phyloP scores from a whole-genome alignment of 2,113 vertebrate species.

The Dipodomys merriami region DNA sequence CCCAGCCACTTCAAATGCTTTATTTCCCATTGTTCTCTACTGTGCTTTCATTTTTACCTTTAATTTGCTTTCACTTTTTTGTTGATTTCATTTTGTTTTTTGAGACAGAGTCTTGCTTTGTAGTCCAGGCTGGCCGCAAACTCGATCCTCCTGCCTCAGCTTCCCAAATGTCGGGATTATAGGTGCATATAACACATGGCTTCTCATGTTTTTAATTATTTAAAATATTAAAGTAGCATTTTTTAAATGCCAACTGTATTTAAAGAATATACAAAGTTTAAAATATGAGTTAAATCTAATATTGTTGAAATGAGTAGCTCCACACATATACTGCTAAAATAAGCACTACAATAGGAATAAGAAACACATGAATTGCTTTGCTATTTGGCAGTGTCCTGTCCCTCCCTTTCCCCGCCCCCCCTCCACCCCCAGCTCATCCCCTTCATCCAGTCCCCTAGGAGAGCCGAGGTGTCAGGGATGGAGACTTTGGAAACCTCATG shows the following conservation, averaged over 20 bases:
- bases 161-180: neutral
- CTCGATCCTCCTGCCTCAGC: neutral
- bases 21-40: neutral
- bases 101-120: neutral
- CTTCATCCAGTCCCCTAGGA: neutral
- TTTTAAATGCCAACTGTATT: constrained; percentile 37
- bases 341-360: neutral
- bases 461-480: neutral
- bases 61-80: neutral
- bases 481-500: neutral
- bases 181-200: neutral
- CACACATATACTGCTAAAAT: neutral
- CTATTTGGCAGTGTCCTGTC: neutral
- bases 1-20: neutral
- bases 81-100: neutral
- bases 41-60: neutral
- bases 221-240: constrained; percentile 41
- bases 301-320: constrained; percentile 42
- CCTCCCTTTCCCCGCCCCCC: neutral
- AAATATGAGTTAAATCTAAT: constrained; percentile 42
- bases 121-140: neutral
- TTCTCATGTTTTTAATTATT: constrained; percentile 23
- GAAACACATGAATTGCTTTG: neutral
- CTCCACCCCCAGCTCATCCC: too few species aligned
- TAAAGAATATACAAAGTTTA: constrained; percentile 59